These are phyloP conservation scores for Notarius quadriscutis DNA, from an alignment of 2,113 vertebrate genomes.

Conservation along the genomic window DNA sequence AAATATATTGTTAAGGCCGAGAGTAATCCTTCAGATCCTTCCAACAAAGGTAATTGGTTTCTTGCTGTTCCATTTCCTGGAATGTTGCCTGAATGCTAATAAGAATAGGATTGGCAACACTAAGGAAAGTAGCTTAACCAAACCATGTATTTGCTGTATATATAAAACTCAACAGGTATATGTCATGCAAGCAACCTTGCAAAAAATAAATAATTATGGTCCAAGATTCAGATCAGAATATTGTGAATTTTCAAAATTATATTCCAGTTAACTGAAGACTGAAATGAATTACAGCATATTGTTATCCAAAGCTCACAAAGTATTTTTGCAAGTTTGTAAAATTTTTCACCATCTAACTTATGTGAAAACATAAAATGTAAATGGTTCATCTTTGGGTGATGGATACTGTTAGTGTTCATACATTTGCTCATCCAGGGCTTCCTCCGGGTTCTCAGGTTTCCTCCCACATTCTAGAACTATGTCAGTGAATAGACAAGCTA, in stretches of 20 bases:
- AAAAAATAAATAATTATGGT: background rate
- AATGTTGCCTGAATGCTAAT: conserved; percentile 36
- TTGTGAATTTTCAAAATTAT: background rate
- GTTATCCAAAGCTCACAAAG: background rate
- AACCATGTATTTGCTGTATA: background rate
- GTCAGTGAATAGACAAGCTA: background rate
- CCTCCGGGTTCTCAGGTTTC: background rate
- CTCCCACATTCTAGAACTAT: background rate
- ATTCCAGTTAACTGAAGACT: background rate
- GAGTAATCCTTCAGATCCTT: conserved; percentile 48
- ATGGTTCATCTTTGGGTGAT: background rate
- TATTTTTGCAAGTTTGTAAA: background rate
- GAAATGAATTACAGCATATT: background rate
- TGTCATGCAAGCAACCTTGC: background rate
- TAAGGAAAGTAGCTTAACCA: background rate
- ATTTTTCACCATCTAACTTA: background rate
- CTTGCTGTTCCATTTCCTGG: conserved; percentile 27
- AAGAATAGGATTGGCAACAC: background rate
- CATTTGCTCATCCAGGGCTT: too few relatives aligned
- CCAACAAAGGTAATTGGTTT: conserved; percentile 46
- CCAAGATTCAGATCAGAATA: background rate
- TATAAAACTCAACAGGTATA: background rate
- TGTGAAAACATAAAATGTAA: background rate
- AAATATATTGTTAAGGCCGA: conserved; percentile 54
- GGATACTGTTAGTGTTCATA: background rate